Base-by-base conservation (phyloP, 2,797 vertebrate genomes). In the Austrolebias charrua region DNA sequence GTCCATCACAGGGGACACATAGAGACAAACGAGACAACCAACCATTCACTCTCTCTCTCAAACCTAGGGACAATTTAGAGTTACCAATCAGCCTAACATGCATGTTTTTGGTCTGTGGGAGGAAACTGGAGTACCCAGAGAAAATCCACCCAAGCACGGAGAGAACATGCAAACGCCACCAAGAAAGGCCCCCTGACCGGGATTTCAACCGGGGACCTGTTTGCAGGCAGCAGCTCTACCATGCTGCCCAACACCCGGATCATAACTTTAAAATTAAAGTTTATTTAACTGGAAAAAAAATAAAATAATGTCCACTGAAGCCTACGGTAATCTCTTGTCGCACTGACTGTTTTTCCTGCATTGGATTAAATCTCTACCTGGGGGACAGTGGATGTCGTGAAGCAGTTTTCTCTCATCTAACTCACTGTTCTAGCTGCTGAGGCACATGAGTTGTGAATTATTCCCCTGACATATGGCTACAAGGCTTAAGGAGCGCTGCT, bases 401-500 rank as follows among this genome's bases (percentile, higher is more conserved):
- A 64, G 57, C 54, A 48, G 29, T 71, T 75, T 48, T 67, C 35
- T 69, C 31, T 79, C 67, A 80, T 83, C 72, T 16, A 72, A 86
- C 78, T 69, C 71, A 69, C 75, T 50, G 73, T 63, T 73, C 56
- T 44, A 63, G 72, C 75, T 60, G 13, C 78, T 28, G 45, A n/a
- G 48, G 18, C 57, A 48, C 60, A 50, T 20, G 55, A 52, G 63
- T 35, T 78, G 79, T 60, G 86, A 84, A 86, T 88, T 81, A 82
- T 19, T 72, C 56, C 68, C 63, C 24, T 57, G 68, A 69, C 89
- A 81, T 85, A 86, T 86, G 88, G 84, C 28, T 54, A 45, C 43
- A 1, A 49, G 67, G 85, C 80, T 88, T 90, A 86, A 84, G 78
- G 73, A 80, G 77, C 75, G 67, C 82, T 62, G 67, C 78, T 88